A percentile compares a stretch with the other conserved stretches of the same genome.
phyloP scores from a whole-genome alignment of 2,888 invertebrate genomes.

The Caprella mutica region DNA sequence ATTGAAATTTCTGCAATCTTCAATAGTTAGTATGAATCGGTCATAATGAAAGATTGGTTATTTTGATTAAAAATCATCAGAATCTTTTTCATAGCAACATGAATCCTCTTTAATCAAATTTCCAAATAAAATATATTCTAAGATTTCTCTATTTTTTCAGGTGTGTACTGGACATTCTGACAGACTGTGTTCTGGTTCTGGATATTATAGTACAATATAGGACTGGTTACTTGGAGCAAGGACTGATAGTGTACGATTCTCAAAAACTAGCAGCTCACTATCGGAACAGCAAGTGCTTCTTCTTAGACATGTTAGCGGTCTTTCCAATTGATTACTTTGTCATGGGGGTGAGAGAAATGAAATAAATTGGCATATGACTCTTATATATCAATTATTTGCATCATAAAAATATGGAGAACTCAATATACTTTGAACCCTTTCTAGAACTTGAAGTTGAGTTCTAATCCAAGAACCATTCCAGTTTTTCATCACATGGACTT shows the following conservation, averaged over 20 bases:
- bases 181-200: constrained; percentile 73
- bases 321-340: constrained; percentile 79
- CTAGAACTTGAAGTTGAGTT: not conserved
- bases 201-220: constrained; percentile 85
- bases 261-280: constrained; percentile 82
- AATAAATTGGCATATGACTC: too few species aligned
- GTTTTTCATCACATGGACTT: not conserved
- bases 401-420: not conserved
- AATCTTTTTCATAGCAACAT: too few species aligned
- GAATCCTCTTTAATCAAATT: too few species aligned
- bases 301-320: constrained; percentile 69
- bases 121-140: too few species aligned
- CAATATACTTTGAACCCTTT: not conserved
- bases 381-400: too few species aligned
- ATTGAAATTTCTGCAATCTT: too few species aligned
- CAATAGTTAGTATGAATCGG: too few species aligned
- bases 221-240: constrained; percentile 89
- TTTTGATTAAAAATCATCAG: too few species aligned
- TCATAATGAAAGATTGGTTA: too few species aligned
- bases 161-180: constrained; percentile 69
- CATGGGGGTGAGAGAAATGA: constrained; percentile 47
- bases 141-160: too few species aligned
- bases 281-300: constrained; percentile 67
- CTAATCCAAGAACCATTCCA: not conserved
- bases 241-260: constrained; percentile 84